These are phyloP conservation scores for Myopa testacea DNA, from an alignment of 2,888 invertebrate species.

Conservation along the genomic window DNA sequence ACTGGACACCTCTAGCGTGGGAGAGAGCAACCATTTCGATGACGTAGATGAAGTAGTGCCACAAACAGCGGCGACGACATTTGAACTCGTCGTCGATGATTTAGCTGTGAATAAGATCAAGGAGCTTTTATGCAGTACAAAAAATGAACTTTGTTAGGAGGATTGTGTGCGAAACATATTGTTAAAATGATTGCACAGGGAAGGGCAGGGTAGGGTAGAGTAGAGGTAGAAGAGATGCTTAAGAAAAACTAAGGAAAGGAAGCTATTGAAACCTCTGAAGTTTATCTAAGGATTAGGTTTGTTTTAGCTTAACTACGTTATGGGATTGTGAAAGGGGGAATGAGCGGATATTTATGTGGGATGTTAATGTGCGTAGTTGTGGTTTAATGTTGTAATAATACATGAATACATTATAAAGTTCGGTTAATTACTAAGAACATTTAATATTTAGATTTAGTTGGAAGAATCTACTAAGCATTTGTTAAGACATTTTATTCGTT, in stretches of 20 bases:
- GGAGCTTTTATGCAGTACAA: slow-evolving; percentile 68
- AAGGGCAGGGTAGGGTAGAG: background rate
- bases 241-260: too few species aligned
- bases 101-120: slow-evolving; percentile 55
- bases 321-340: background rate
- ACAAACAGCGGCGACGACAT: slow-evolving; percentile 46
- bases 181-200: background rate
- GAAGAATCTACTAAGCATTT: slow-evolving; percentile 50
- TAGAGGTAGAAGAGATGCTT: too few species aligned
- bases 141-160: slow-evolving; percentile 55
- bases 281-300: too few species aligned
- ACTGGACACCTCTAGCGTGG: slow-evolving; percentile 65
- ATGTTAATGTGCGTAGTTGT: too few species aligned
- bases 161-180: slow-evolving; percentile 39
- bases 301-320: background rate
- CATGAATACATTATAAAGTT: too few species aligned
- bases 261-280: too few species aligned
- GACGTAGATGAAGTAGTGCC: slow-evolving; percentile 62
- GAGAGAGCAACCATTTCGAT: slow-evolving; percentile 68
- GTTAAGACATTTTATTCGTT: slow-evolving; percentile 34
- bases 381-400: too few species aligned
- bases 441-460: slow-evolving; percentile 1
- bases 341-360: background rate
- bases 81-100: slow-evolving; percentile 49
- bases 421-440: too few species aligned